These are phyloP conservation scores for Rissa tridactyla DNA, from an alignment of 2,113 vertebrate genomes.

Conservation along the genomic window DNA sequence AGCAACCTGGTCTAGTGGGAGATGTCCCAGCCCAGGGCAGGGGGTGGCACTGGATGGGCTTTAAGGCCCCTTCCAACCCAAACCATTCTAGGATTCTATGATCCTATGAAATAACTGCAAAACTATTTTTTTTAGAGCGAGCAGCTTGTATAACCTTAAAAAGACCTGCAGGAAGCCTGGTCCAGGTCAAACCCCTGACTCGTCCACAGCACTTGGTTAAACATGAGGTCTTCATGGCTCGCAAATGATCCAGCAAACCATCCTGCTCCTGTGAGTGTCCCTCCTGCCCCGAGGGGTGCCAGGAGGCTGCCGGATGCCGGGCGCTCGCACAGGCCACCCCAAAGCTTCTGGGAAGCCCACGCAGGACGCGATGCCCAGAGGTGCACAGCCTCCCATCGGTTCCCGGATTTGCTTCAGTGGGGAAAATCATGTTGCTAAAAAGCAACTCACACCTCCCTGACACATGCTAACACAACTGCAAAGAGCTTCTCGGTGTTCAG, in stretches of 20 bases:
- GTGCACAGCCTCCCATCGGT: rapidly evolving
- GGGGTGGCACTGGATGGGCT: neutral
- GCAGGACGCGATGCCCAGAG: neutral
- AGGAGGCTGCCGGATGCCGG: neutral
- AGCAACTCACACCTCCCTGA: neutral
- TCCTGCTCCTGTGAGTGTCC: neutral
- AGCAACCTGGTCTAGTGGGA: neutral
- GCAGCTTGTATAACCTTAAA: neutral
- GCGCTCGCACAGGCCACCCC: neutral
- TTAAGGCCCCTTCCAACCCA: neutral
- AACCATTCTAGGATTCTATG: neutral
- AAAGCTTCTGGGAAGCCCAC: neutral
- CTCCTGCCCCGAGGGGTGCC: neutral
- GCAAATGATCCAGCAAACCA: neutral
- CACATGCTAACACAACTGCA: neutral
- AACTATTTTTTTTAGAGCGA: neutral
- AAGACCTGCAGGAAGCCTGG: neutral
- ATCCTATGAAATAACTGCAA: neutral
- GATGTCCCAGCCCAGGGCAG: neutral
- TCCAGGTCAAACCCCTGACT: neutral
- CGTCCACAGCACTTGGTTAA: neutral
- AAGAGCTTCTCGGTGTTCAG: neutral
- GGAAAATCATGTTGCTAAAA: neutral
- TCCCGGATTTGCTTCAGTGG: neutral
- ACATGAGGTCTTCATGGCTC: neutral